Conservation (phyloP, 2,888 invertebrate species). For the Scotopteryx bipunctaria region DNA sequence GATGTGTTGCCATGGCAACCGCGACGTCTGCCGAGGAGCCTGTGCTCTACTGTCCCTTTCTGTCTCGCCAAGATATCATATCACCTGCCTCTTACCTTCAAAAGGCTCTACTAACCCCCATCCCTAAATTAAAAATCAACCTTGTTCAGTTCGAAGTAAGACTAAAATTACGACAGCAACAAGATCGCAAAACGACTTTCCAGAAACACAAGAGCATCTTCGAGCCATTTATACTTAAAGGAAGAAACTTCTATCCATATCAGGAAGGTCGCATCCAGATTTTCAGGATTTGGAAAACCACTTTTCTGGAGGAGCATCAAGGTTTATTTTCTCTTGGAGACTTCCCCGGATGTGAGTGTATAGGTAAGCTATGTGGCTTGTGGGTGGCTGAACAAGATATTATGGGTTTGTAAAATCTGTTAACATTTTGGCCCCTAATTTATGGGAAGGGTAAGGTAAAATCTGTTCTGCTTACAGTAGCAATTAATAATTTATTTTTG, state of each 20-base stretch:
- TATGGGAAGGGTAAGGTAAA: constrained; percentile 79
- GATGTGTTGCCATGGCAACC: constrained; percentile 79
- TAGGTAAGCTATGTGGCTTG: constrained; percentile 53
- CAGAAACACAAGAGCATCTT: constrained; percentile 50
- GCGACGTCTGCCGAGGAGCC: constrained; percentile 83
- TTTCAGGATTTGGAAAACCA: constrained; percentile 19
- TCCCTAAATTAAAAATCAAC: constrained; percentile 2
- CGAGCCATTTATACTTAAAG: constrained; percentile 72
- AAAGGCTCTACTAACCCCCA: constrained; percentile 41
- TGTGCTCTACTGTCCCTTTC: constrained; percentile 82
- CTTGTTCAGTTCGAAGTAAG: background rate
- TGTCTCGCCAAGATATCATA: constrained; percentile 83
- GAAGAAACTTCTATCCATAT: constrained; percentile 67
- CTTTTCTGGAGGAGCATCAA: constrained; percentile 2
- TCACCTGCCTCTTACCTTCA: constrained; percentile 57
- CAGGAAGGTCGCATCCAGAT: constrained; percentile 68
- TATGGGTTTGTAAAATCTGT: constrained; percentile 79
- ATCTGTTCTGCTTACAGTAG: constrained; percentile 67
- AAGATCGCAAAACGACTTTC: constrained; percentile 38
- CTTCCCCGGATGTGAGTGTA: constrained; percentile 16
- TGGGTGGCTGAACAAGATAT: constrained; percentile 80
- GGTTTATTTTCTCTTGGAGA: constrained; percentile 12
- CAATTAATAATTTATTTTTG: constrained; percentile 81
- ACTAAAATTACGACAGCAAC: constrained; percentile 30
- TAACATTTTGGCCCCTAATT: constrained; percentile 80